These are phyloP conservation scores for Macrotus californicus DNA, from an alignment of 2,113 vertebrate genomes.

Conservation along the genomic window DNA sequence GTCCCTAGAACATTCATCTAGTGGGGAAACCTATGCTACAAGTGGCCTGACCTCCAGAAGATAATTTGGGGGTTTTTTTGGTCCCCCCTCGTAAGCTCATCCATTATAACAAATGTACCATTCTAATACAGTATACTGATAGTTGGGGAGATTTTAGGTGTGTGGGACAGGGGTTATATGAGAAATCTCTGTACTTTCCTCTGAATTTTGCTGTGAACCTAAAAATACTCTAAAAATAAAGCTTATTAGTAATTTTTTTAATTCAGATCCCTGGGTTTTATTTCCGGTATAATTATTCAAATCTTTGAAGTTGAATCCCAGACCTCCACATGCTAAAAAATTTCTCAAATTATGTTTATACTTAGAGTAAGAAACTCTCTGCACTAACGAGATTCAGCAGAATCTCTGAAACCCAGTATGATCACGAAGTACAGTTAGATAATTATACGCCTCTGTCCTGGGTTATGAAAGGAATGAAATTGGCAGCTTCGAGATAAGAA, in stretches of 20 bases:
- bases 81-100: not conserved
- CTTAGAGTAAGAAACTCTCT: not conserved
- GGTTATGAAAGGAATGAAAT: not conserved
- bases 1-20: too few relatives aligned
- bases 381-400: not conserved
- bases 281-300: not conserved
- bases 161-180: not conserved
- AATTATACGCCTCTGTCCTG: not conserved
- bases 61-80: too few relatives aligned
- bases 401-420: not conserved
- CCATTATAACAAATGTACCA: not conserved
- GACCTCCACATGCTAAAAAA: not conserved
- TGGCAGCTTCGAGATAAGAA: not conserved
- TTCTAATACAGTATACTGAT: not conserved
- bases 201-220: not conserved
- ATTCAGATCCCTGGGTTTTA: not conserved
- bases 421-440: not conserved
- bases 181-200: not conserved
- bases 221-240: not conserved
- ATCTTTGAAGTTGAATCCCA: not conserved
- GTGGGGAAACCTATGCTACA: too few relatives aligned
- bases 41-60: too few relatives aligned
- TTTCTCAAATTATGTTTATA: not conserved
- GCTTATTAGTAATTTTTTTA: not conserved
- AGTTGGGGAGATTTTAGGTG: not conserved